Evolutionary conservation across 2,888 invertebrate species (phyloP).

Genomic region (Terebella lapidaria): DNA sequence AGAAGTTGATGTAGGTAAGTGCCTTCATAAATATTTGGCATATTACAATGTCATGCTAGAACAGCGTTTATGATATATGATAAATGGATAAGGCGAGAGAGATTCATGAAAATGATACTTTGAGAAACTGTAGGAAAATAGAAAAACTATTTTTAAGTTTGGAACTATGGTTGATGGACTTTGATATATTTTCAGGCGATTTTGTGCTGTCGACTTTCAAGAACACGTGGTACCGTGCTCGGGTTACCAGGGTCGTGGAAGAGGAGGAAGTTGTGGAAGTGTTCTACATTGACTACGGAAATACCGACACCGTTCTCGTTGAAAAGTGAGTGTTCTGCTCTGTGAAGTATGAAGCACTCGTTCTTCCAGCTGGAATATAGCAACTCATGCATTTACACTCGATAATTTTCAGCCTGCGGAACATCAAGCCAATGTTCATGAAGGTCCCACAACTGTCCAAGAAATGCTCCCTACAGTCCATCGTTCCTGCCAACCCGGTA

Average conservation of each 20-base stretch:
- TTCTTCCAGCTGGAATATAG: no score
- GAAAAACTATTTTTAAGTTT: no score
- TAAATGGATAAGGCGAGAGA: no score
- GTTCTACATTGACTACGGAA: constrained; percentile 78
- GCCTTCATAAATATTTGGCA: no score
- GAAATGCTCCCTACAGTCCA: constrained; percentile 36
- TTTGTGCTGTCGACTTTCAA: constrained; percentile 63
- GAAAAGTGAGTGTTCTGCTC: constrained; percentile 32
- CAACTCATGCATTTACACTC: no score
- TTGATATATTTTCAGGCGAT: no score
- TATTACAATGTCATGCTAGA: no score
- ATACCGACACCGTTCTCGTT: constrained; percentile 62
- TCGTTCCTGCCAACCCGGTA: constrained; percentile 31
- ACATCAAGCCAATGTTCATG: constrained; percentile 49
- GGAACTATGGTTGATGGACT: no score
- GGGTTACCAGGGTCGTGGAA: constrained; percentile 54
- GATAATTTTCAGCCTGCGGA: not conserved
- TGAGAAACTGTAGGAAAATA: no score
- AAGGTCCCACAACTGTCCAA: constrained; percentile 46
- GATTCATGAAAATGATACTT: no score
- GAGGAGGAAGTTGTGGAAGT: constrained; percentile 51
- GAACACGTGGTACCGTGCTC: constrained; percentile 68
- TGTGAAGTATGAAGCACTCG: no score
- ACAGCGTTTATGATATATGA: no score
- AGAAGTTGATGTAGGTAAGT: not conserved